phyloP scores from a whole-genome alignment of 2,888 invertebrate species.

The Pyralis farinalis region DNA sequence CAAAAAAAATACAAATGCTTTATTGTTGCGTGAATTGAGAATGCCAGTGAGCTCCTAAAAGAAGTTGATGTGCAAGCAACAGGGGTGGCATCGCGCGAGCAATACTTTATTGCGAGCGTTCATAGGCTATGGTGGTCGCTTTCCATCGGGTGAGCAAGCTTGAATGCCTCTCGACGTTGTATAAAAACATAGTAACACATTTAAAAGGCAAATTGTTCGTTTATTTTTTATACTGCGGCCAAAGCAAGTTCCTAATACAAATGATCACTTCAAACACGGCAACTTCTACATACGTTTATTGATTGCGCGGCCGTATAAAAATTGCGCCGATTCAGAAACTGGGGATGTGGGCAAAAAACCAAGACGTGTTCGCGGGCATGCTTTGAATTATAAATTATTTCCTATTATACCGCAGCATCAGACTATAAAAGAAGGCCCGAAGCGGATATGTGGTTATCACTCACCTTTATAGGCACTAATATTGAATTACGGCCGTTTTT shows the following conservation, averaged over 20 bases:
- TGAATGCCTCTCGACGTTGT: too few species aligned
- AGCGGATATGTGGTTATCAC: conserved; percentile 58
- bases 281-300: neutral
- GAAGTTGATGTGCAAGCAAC: too few species aligned
- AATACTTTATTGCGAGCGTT: too few species aligned
- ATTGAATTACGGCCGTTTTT: conserved; percentile 62
- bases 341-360: neutral
- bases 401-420: conserved; percentile 42
- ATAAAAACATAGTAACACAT: neutral
- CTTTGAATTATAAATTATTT: conserved; percentile 42
- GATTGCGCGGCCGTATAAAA: neutral
- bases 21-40: too few species aligned
- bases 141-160: too few species aligned
- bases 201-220: neutral
- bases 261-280: neutral
- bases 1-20: too few species aligned
- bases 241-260: neutral
- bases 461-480: conserved; percentile 76
- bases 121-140: too few species aligned
- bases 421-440: conserved; percentile 40
- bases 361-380: neutral
- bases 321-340: neutral
- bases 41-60: too few species aligned
- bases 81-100: too few species aligned
- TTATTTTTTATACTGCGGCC: neutral